Percentiles rank a stretch among this genome's conserved stretches.
phyloP scores from a whole-genome alignment of 35 echinoderm and acorn worm genomes.

The Holothuria glaberrima region DNA sequence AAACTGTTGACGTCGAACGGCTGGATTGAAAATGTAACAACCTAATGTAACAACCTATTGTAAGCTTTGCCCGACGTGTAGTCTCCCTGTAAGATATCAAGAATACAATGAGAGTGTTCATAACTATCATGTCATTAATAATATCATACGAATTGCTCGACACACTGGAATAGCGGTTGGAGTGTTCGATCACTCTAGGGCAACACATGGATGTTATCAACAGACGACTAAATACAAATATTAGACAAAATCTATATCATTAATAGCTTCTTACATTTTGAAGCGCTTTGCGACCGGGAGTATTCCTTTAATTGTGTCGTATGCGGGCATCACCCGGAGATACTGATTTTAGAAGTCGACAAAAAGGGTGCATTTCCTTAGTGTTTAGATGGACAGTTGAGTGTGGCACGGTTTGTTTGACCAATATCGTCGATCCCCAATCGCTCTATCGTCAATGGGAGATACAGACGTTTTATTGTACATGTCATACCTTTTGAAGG shows the following conservation, averaged over 20 bases:
- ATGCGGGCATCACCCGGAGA: conserved; percentile 51
- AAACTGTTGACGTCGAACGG: not conserved
- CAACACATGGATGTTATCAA: conserved; percentile 28
- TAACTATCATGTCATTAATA: not conserved
- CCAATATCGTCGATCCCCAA: too few relatives aligned
- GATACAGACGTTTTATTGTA: too few relatives aligned
- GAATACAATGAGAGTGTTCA: conserved; percentile 33
- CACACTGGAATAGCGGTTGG: conserved; percentile 1
- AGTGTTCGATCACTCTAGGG: conserved; percentile 34
- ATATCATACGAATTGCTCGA: conserved; percentile 22
- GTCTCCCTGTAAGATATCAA: conserved; percentile 22
- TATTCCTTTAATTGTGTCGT: conserved; percentile 34
- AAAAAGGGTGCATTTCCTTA: conserved; percentile 64
- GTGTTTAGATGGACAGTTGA: too few relatives aligned
- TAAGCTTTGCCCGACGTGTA: conserved; percentile 14
- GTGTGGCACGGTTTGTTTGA: too few relatives aligned
- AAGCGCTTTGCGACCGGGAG: conserved; percentile 4
- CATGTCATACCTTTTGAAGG: too few relatives aligned
- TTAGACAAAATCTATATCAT: conserved; percentile 38
- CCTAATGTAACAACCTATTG: conserved; percentile 20
- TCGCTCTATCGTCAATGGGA: too few relatives aligned
- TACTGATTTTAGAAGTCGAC: conserved; percentile 45
- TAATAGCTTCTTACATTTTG: conserved; percentile 56
- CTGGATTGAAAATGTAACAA: not conserved
- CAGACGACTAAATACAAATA: conserved; percentile 5